Evolutionary conservation across 1,140 invertebrate genomes (phyloP), one percentile per base, ranked within the genome.

Genomic region (Colletes gigas): DNA sequence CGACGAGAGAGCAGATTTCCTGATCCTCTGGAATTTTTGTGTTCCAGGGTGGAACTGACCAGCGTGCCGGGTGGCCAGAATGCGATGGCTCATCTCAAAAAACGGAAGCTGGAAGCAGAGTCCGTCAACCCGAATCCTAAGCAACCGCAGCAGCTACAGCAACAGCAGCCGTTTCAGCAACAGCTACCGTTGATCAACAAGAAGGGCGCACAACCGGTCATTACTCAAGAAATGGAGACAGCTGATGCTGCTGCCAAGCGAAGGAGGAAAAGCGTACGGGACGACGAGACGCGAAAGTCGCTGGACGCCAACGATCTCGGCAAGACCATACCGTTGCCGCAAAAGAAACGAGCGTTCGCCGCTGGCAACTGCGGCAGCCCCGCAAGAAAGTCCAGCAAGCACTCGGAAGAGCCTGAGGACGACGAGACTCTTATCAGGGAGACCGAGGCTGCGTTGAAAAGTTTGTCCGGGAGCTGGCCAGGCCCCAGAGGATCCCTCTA

Each of bases 401-500:
- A 91, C 78, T 88, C 87, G 60, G 90, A 93, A 81, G 94, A 95
- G 81, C 92, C 92, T 0, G 94, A 93, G 80, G 97, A 97, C 83
- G 96, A 98, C 83, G 96, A 97, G 90, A 96, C 95, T 3, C 93
- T 97, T 9, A 97, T 98, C 74, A 93, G 96, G 63, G 97, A 98
- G 92, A 97, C 97, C 1, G 97, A 98, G 90, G 97, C 96, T 4
- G 97, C 97, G 0, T 91, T 98, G 55, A 97, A 97, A 88, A 97
- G 96, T 88, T 92, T 98, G 0, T 97, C 97, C 0, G 97, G 97
- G 5, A 97, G 95, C 88, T 97, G 97, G 96, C 94, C 95, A 0
- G 96, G 95, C 4, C 94, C 96, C 1, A 92, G 95, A 21, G 94
- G 94, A 15, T 95, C 95, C 19, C 90, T 95, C 17, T 96, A 96